Conservation (phyloP, 1,140 invertebrate species). For the Anthonomus grandis region DNA sequence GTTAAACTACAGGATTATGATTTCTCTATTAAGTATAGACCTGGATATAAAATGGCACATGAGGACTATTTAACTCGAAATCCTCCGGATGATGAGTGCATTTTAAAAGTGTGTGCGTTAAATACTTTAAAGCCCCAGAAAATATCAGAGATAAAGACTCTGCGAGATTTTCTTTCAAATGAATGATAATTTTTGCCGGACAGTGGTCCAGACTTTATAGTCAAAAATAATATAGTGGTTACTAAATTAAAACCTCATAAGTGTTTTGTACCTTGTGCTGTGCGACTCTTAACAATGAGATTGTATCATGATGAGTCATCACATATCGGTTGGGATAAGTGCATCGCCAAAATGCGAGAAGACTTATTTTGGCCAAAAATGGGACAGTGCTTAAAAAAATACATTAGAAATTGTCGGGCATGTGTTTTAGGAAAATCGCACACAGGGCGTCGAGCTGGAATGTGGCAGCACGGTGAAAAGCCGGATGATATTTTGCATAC, state of each 20-base stretch:
- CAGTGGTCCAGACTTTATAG: too few species aligned
- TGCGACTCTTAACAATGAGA: conserved; percentile 9
- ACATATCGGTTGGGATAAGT: conserved; percentile 14
- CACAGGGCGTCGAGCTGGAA: conserved; percentile 1
- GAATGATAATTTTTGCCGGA: neutral
- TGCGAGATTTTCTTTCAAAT: conserved; percentile 5
- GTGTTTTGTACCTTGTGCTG: conserved; percentile 19
- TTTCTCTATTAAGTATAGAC: conserved; percentile 15
- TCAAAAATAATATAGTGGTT: conserved; percentile 1
- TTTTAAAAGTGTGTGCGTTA: too few species aligned
- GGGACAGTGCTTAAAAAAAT: conserved; percentile 12
- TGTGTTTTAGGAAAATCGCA: conserved; percentile 14
- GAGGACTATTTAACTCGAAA: conserved; percentile 22
- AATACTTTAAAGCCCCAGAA: too few species aligned
- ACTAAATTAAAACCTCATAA: conserved; percentile 1
- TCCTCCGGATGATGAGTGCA: too few species aligned
- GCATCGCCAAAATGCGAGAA: neutral
- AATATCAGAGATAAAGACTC: neutral
- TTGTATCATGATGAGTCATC: conserved; percentile 16
- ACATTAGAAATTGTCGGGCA: conserved; percentile 12
- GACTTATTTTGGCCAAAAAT: conserved; percentile 15
- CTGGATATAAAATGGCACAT: conserved; percentile 25
- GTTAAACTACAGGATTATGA: neutral
- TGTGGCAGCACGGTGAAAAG: conserved; percentile 7
- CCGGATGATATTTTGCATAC: conserved; percentile 1